Evolutionary conservation across 2,888 invertebrate species (phyloP), one percentile per base, ranked within the genome.

Genomic region (Cheilosia grossa): DNA sequence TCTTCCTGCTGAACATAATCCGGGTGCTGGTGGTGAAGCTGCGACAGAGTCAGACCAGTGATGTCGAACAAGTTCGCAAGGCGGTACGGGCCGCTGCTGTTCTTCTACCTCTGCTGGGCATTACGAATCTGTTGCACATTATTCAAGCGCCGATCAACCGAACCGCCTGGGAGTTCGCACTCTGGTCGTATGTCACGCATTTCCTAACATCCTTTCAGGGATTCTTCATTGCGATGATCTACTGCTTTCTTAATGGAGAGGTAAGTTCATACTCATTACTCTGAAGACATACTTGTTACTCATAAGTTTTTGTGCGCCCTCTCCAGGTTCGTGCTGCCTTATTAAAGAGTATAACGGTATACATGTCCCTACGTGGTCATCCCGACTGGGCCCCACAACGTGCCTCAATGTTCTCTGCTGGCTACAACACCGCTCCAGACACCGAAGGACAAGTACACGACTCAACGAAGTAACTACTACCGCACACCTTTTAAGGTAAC

Each of bases 201-300:
- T 96, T 96, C 89, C 92, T 97, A 59, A 94, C 95, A n/a, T 96
- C 97, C 0, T 97, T 97, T 90, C 97, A 97, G 92, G 97, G 97
- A 40, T 94, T 96, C 88, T 95, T 97, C 90, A 94, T 97, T 59
- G 95, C 96, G 0, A 93, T 95, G 10, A 93, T 97, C 58, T 97
- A 97, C 91, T 97, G 97, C 89, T 97, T 97, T 90, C 91, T 95
- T 64, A 97, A 97, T 88, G 95, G 95, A 86, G 97, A 97, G 94
- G 97, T 97, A 91, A 91, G 61, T 42, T n/a, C 6, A 24, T 17
- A 21, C 27, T 6, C 13, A 51, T 4, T 7, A 10, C 21, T 66
- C 56, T 24, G 54, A 5, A 4, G 0, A 6, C 0, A 24, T 24
- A 21, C 37, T 6, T 21, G 42, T 9, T n/a, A 10, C 21, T 66